A percentile compares a stretch with the other conserved stretches of the same genome.
Conservation (phyloP, 2,797 vertebrate species). For the Catamblyrhynchus diadema region DNA sequence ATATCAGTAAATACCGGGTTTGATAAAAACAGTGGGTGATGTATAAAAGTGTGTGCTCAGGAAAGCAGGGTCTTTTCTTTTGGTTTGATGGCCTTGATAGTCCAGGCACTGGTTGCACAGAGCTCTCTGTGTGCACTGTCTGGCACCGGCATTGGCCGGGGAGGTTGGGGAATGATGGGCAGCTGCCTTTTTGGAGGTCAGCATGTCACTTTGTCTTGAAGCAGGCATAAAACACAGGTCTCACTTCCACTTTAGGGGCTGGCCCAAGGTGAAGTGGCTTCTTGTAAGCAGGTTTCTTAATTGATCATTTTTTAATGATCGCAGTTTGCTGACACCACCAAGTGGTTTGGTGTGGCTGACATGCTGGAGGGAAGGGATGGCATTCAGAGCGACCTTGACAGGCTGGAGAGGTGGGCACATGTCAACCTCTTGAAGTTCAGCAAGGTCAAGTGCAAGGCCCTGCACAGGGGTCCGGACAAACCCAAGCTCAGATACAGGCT, state of each 20-base stretch:
- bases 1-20: accelerated
- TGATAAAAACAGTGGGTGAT: background rate
- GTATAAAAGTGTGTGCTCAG: background rate
- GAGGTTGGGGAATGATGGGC: background rate
- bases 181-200: background rate
- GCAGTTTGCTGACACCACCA: background rate
- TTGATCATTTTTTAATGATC: background rate
- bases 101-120: background rate
- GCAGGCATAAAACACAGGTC: background rate
- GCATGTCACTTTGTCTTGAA: accelerated
- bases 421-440: background rate
- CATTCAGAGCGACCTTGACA: background rate
- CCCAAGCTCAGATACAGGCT: background rate
- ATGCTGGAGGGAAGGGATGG: background rate
- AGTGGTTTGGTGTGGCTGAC: background rate
- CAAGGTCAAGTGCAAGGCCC: background rate
- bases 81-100: background rate
- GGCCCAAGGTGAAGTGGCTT: background rate
- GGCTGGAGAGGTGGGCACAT: background rate
- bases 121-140: background rate
- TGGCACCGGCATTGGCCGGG: accelerated
- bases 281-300: background rate
- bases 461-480: background rate
- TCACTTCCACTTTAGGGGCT: background rate
- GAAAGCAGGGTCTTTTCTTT: background rate